Evolutionary conservation across 53 echinoderm and acorn worm species (phyloP).

Genomic region (Paracentrotus lividus): DNA sequence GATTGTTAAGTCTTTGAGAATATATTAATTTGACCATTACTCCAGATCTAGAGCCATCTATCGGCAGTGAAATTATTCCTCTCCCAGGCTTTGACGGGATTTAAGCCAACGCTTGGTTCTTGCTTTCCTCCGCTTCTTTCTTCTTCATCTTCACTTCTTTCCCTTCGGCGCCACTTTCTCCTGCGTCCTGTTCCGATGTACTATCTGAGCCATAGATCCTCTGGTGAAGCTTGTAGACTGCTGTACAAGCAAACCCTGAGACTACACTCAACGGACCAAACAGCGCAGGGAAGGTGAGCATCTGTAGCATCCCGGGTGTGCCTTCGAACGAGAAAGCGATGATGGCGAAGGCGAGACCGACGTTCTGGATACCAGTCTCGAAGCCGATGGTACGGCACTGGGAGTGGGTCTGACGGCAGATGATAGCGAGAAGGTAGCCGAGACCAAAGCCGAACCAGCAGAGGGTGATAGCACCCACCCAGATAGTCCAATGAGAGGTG

Average conservation of each 20-base stretch:
- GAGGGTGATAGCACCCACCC: constrained; percentile 78
- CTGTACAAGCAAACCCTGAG: constrained; percentile 16
- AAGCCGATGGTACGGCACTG: constrained; percentile 96
- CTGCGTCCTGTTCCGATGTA: constrained; percentile 58
- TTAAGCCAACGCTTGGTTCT: background rate
- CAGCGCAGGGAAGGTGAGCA: constrained; percentile 88
- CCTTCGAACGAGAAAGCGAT: constrained; percentile 83
- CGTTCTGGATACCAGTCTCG: constrained; percentile 95
- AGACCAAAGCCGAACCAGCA: constrained; percentile 79
- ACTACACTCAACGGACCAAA: constrained; percentile 75
- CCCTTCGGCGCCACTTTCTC: background rate
- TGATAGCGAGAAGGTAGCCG: constrained; percentile 82
- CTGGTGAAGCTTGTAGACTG: constrained; percentile 14
- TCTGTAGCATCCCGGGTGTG: constrained; percentile 68
- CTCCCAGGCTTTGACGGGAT: too few species aligned
- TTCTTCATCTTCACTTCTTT: background rate
- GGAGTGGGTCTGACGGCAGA: constrained; percentile 79
- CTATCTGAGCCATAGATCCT: background rate
- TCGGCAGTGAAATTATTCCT: too few species aligned
- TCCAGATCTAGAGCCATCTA: too few species aligned
- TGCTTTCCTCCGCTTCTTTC: constrained; percentile 28
- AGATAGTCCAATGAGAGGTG: constrained; percentile 87
- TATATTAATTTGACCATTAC: too few species aligned
- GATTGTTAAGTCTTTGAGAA: too few species aligned
- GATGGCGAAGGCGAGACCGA: constrained; percentile 86